Evolutionary conservation across 1,140 invertebrate genomes (phyloP).

Genomic region (Lamellibrachia luymesi): DNA sequence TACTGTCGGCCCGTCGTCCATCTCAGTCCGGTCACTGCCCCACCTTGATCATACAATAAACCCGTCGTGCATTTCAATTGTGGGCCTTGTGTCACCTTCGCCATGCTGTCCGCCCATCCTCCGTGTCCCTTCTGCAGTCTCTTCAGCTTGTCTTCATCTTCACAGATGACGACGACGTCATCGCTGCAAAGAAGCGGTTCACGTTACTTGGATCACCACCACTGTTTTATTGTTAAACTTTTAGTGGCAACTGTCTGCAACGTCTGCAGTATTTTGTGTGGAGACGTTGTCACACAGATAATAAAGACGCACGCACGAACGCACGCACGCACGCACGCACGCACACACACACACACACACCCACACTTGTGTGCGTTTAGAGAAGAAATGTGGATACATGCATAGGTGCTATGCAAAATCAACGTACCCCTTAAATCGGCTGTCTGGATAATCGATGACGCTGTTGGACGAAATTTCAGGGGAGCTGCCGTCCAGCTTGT

Average conservation of each 20-base stretch:
- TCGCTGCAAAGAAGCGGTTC: not conserved
- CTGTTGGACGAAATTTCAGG: not conserved
- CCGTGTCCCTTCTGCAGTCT: constrained; percentile 79
- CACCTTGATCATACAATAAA: not conserved
- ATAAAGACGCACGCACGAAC: too few relatives aligned
- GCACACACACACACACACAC: too few relatives aligned
- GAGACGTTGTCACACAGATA: too few relatives aligned
- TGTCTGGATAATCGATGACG: not conserved
- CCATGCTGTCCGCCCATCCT: constrained; percentile 82
- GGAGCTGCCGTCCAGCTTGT: constrained; percentile 4
- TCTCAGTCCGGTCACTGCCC: not conserved
- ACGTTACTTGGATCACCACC: not conserved
- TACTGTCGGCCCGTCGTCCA: not conserved
- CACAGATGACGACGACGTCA: constrained; percentile 31
- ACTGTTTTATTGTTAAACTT: not conserved
- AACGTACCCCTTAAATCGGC: not conserved
- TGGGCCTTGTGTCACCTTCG: constrained; percentile 61
- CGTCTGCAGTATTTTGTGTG: not conserved
- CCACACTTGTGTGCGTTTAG: too few relatives aligned
- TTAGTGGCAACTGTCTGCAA: not conserved
- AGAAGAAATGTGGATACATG: too few relatives aligned
- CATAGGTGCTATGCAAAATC: not conserved
- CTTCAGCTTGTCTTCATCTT: constrained; percentile 70
- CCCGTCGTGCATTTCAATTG: not conserved
- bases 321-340: too few relatives aligned